Conservation (phyloP, 2,797 vertebrate genomes). For the Xenops minutus region DNA sequence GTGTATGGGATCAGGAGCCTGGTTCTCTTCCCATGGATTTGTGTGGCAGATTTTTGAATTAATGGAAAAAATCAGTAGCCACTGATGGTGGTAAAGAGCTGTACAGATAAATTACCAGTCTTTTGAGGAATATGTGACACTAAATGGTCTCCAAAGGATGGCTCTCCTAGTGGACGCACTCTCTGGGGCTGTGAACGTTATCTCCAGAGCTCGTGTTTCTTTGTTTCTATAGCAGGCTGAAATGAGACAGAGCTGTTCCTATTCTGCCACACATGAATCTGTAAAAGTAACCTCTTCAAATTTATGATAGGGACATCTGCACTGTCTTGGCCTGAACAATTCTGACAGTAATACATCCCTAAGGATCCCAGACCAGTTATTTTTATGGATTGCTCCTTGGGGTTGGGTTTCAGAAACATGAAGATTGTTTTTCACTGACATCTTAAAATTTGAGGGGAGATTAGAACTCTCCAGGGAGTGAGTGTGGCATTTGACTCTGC, state of each 20-base stretch:
- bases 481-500: conserved; percentile 33
- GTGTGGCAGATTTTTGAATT: background rate
- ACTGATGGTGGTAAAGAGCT: background rate
- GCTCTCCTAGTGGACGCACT: background rate
- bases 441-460: conserved; percentile 65
- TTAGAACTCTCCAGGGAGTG: conserved; percentile 44
- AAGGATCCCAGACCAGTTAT: conserved; percentile 62
- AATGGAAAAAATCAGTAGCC: background rate
- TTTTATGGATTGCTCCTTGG: conserved; percentile 59
- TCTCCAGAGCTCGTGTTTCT: background rate
- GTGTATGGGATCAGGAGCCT: background rate
- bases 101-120: background rate
- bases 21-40: background rate
- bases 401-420: conserved; percentile 59
- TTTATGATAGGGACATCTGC: background rate
- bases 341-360: background rate
- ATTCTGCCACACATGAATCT: background rate
- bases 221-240: background rate
- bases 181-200: background rate
- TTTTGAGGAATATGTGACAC: background rate
- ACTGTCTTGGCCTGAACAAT: background rate
- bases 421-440: conserved; percentile 74
- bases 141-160: background rate
- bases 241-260: background rate
- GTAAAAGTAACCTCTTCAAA: background rate